Base-by-base conservation (phyloP, 2,888 invertebrate genomes). In the Cataglyphis livida region DNA sequence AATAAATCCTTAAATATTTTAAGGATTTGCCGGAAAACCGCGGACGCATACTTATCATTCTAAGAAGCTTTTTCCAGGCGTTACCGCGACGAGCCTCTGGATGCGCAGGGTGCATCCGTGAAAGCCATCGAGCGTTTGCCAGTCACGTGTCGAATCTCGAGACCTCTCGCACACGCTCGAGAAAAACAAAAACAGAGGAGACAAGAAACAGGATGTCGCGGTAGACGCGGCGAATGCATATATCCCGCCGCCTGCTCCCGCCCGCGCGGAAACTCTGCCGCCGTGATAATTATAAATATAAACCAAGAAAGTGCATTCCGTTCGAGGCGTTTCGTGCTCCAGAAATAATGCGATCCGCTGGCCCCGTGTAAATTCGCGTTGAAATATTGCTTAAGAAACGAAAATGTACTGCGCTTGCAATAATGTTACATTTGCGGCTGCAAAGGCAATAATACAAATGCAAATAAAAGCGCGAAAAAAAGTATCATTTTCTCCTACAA, bases 161-260 rank as follows among this genome's bases (percentile, higher is more conserved):
- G 79, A 64, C 82, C 81, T 35, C 74, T 64, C 64, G 74, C 65
- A 71, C 44, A 79, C 51, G 64, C 64, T 79, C 81, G 82, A 83
- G 71, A 79, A 87, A 88, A 68, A 82, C 74, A 82, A 89, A 74
- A 68, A 25, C 41, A 28, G 3, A 6, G 71, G 73, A 78, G 87
- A 85, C 81, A 84, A 87, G 89, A 89, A 90, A 91, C 91, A 91
- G 91, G 91, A 92, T 91, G 91, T 90, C 88, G 90, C 85, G 85
- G 84, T 85, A 84, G 87, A 90, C 86, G 84, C 38, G 32, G 66
- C 66, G 59, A 44, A 78, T 68, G 75, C 82, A 18, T 59, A 28
- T 74, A 28, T 74, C 25, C 38, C 48, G 18, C 48, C 44, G 41
- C 41, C 41, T 41, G 41, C 41, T 41, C 71, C 38, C 71, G 68